These are phyloP conservation scores for Pseudochirops cupreus DNA, from an alignment of 2,797 vertebrate species.

Conservation along the genomic window DNA sequence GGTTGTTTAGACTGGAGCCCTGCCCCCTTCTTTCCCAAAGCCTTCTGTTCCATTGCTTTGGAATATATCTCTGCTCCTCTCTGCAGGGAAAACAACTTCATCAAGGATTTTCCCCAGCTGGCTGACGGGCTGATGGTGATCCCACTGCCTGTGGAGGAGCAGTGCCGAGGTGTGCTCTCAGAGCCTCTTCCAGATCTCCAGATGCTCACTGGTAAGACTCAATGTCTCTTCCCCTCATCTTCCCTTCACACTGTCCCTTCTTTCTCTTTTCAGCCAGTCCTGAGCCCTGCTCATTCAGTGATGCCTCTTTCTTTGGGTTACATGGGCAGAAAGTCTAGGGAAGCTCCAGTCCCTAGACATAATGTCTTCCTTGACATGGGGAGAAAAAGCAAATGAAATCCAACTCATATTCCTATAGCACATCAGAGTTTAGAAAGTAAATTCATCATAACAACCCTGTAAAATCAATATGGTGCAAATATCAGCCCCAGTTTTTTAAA, in stretches of 20 bases:
- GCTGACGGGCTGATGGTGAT: constrained; percentile 97
- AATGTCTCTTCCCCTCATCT: rapidly evolving
- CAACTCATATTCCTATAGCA: neutral
- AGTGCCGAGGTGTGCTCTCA: constrained; percentile 95
- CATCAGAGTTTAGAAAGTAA: neutral
- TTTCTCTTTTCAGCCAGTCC: neutral
- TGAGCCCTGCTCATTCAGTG: rapidly evolving
- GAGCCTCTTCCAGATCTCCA: constrained; percentile 95
- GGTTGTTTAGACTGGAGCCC: neutral
- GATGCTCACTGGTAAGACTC: constrained; percentile 92
- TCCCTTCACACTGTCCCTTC: rapidly evolving
- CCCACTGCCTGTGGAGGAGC: constrained; percentile 96
- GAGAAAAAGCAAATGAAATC: neutral
- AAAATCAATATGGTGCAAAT: neutral
- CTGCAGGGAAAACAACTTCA: constrained; percentile 97
- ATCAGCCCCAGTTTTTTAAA: neutral
- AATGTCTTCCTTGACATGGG: neutral
- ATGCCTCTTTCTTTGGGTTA: neutral
- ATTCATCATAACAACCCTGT: neutral
- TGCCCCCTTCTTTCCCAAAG: rapidly evolving
- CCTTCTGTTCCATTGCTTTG: constrained; percentile 63
- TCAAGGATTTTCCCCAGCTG: constrained; percentile 98
- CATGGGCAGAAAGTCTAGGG: neutral
- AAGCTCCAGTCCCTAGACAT: neutral
- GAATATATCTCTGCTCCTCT: constrained; percentile 79